Evolutionary conservation across 2,888 invertebrate species (phyloP).

Genomic region (Cristatella mucedo): DNA sequence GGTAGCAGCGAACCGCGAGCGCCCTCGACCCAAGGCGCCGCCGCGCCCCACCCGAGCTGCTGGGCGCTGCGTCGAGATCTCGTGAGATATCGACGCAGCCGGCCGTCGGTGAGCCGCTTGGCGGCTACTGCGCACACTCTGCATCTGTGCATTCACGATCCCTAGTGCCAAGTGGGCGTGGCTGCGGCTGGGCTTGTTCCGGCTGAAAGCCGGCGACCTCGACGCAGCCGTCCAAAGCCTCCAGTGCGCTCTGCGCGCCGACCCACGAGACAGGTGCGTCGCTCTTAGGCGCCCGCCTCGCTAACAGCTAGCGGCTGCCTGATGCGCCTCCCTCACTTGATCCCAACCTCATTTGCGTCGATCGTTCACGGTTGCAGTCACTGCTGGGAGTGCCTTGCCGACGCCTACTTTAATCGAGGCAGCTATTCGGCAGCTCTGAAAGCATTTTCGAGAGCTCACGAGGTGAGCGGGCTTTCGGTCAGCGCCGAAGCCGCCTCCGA

Average conservation of each 20-base stretch:
- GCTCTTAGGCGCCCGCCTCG: too few relatives aligned
- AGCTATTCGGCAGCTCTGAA: constrained; percentile 75
- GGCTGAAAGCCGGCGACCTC: constrained; percentile 55
- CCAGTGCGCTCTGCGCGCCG: constrained; percentile 44
- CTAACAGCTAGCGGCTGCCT: neutral
- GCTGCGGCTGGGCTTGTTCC: constrained; percentile 65
- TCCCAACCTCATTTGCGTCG: constrained; percentile 1
- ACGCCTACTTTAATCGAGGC: constrained; percentile 72
- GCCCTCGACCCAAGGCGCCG: too few relatives aligned
- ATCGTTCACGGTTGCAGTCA: constrained; percentile 26
- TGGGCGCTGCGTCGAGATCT: too few relatives aligned
- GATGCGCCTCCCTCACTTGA: neutral
- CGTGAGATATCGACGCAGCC: too few relatives aligned
- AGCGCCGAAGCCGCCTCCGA: too few relatives aligned
- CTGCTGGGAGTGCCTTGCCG: constrained; percentile 73
- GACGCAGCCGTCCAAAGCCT: constrained; percentile 59
- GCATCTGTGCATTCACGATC: too few relatives aligned
- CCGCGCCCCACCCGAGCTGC: too few relatives aligned
- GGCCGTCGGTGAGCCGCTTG: too few relatives aligned
- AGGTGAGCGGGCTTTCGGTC: too few relatives aligned
- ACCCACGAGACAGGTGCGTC: constrained; percentile 49
- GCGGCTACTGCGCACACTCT: too few relatives aligned
- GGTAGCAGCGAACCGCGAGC: too few relatives aligned
- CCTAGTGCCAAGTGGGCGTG: constrained; percentile 59
- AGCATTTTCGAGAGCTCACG: constrained; percentile 61